A percentile compares a stretch with the other conserved stretches of the same genome.
These are phyloP conservation scores for Epiblema foenella DNA, from an alignment of 2,888 invertebrate species.

Conservation along the genomic window DNA sequence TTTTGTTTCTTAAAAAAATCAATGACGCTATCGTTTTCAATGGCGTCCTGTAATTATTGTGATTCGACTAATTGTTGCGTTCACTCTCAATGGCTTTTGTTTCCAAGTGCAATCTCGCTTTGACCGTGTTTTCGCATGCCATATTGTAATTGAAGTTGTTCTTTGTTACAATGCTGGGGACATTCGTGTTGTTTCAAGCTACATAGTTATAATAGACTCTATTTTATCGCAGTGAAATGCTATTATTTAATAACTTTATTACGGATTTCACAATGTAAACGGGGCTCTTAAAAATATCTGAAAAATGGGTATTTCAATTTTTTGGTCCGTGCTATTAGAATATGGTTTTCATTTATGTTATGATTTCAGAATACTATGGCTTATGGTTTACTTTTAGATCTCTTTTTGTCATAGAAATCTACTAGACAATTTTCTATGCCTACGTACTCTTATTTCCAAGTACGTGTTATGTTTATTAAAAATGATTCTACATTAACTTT, in stretches of 20 bases:
- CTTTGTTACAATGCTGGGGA: conserved; percentile 52
- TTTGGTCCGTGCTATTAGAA: conserved; percentile 28
- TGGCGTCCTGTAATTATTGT: conserved; percentile 75
- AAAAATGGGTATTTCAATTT: conserved; percentile 35
- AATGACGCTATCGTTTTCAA: conserved; percentile 81
- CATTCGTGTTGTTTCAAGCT: conserved; percentile 17
- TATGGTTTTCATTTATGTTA: conserved; percentile 35
- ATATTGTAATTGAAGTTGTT: conserved; percentile 75
- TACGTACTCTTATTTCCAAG: not conserved
- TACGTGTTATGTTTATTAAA: too few species aligned
- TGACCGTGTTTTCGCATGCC: conserved; percentile 77
- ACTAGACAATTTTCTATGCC: not conserved
- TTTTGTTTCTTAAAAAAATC: conserved; percentile 71
- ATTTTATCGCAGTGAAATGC: conserved; percentile 31
- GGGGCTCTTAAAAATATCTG: conserved; percentile 38
- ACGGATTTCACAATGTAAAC: conserved; percentile 20
- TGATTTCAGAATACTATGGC: conserved; percentile 21
- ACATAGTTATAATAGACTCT: conserved; percentile 17
- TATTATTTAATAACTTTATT: conserved; percentile 31
- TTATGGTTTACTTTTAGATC: not conserved
- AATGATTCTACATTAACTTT: not conserved
- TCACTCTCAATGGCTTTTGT: conserved; percentile 69
- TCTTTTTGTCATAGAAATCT: not conserved
- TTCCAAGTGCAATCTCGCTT: conserved; percentile 72
- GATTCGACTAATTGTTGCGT: conserved; percentile 79